A percentile compares a stretch with the other conserved stretches of the same genome.
phyloP scores from a whole-genome alignment of 1,140 invertebrate genomes.

The Lucilia sericata region DNA sequence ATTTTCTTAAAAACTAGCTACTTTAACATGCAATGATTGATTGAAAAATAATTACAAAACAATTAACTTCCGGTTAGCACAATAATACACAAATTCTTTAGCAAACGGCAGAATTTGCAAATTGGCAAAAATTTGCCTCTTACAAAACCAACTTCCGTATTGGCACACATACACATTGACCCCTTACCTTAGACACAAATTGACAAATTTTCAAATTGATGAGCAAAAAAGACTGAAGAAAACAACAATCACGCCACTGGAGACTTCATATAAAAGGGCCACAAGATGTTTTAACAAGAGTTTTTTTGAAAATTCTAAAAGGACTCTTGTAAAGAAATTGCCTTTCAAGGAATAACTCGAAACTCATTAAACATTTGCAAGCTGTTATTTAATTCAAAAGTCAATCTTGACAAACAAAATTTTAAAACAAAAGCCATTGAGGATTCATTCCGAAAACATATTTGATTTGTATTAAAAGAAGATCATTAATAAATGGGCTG shows the following conservation, averaged over 20 bases:
- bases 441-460: too few relatives aligned
- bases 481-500: too few relatives aligned
- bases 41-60: conserved; percentile 7
- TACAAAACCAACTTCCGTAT: conserved; percentile 13
- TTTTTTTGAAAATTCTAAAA: conserved; percentile 1
- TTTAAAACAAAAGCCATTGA: too few relatives aligned
- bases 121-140: not conserved
- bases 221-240: not conserved
- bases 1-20: not conserved
- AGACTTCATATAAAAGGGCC: not conserved
- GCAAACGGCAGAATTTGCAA: conserved; percentile 6
- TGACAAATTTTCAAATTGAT: not conserved
- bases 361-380: too few relatives aligned
- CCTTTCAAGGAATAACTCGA: too few relatives aligned
- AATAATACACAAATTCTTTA: not conserved
- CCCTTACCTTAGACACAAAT: not conserved
- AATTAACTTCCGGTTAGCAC: conserved; percentile 22
- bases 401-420: too few relatives aligned
- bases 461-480: too few relatives aligned
- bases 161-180: not conserved
- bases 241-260: conserved; percentile 38
- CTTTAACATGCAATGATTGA: conserved; percentile 11
- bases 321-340: not conserved
- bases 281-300: conserved; percentile 20
- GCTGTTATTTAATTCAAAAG: too few relatives aligned